Percentiles rank a stretch among this genome's conserved stretches.
Conservation (phyloP, 2,888 invertebrate species). For the Agriopis aurantiaria region DNA sequence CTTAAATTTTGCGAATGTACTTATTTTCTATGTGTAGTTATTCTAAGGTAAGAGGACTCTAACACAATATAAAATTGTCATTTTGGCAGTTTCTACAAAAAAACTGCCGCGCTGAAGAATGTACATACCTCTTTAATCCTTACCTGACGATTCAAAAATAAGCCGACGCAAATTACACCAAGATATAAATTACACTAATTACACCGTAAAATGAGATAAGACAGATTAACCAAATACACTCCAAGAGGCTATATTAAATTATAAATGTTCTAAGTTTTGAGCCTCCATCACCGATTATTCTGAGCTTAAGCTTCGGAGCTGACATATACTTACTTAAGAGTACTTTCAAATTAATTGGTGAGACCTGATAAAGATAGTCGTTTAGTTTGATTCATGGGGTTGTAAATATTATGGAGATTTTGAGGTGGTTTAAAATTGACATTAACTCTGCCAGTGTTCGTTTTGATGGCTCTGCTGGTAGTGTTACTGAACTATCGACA, state of each 20-base stretch:
- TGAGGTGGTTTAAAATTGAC: background rate
- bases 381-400: slow-evolving; percentile 39
- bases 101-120: no score
- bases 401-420: slow-evolving; percentile 28
- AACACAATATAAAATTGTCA: no score
- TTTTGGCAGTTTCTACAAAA: no score
- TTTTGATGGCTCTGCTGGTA: background rate
- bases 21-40: no score
- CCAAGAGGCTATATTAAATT: slow-evolving; percentile 36
- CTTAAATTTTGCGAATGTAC: no score
- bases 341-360: slow-evolving; percentile 49
- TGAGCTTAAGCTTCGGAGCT: slow-evolving; percentile 44
- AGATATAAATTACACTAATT: background rate
- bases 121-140: no score
- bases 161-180: background rate
- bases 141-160: background rate
- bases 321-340: slow-evolving; percentile 46
- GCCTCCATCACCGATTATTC: slow-evolving; percentile 50
- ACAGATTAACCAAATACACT: slow-evolving; percentile 22
- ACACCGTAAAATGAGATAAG: slow-evolving; percentile 12
- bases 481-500: no score
- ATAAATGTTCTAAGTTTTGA: slow-evolving; percentile 48
- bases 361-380: slow-evolving; percentile 37
- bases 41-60: no score
- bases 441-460: background rate